Percentiles rank a stretch among this genome's conserved stretches.
These are phyloP conservation scores for Heliothis virescens DNA, from an alignment of 1,140 invertebrate species.

Conservation along the genomic window DNA sequence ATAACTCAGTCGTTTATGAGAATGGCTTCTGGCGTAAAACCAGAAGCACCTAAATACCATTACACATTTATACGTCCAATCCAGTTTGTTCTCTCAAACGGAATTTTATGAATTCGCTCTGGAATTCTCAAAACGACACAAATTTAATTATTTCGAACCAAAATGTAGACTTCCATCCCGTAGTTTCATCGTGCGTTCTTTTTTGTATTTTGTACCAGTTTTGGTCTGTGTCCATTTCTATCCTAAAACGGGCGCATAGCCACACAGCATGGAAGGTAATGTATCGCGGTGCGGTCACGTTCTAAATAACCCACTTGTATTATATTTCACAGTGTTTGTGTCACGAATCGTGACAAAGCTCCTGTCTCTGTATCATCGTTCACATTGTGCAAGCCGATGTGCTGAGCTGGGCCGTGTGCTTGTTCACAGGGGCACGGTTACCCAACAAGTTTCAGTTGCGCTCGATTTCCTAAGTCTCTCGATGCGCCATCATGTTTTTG, in stretches of 20 bases:
- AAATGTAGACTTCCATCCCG: background rate
- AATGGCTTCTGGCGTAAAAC: conserved; percentile 43
- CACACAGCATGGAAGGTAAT: conserved; percentile 55
- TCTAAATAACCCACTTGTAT: conserved; percentile 71
- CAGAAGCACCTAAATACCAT: conserved; percentile 48
- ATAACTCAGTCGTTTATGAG: conserved; percentile 10
- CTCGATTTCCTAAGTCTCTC: conserved; percentile 64
- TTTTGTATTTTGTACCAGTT: background rate
- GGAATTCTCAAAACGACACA: conserved; percentile 2
- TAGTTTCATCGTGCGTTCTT: background rate
- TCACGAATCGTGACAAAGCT: conserved; percentile 63
- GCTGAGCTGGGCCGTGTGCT: conserved; percentile 59
- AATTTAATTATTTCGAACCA: conserved; percentile 7
- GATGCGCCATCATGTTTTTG: conserved; percentile 61
- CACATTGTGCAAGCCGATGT: conserved; percentile 65
- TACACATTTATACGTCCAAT: conserved; percentile 26
- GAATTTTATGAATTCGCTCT: conserved; percentile 21
- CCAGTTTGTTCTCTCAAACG: conserved; percentile 2
- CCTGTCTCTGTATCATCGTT: conserved; percentile 65
- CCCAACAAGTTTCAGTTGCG: conserved; percentile 64
- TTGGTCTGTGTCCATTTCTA: conserved; percentile 24
- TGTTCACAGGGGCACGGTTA: conserved; percentile 65
- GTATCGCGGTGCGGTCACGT: conserved; percentile 70
- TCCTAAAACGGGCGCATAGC: conserved; percentile 47
- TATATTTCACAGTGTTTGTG: conserved; percentile 71